These are phyloP conservation scores for Mylabris phalerata DNA, from an alignment of 1,140 invertebrate genomes.

Conservation along the genomic window DNA sequence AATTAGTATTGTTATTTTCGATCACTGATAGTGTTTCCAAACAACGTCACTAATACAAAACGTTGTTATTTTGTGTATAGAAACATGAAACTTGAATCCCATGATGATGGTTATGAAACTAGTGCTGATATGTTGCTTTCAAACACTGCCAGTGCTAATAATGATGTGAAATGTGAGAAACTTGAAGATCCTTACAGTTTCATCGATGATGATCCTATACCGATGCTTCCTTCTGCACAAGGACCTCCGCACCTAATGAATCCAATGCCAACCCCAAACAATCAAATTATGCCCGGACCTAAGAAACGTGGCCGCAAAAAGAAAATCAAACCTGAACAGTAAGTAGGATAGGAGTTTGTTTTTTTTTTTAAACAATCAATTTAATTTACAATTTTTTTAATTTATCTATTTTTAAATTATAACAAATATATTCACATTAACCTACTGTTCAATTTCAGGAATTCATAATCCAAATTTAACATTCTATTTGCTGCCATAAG, in stretches of 20 bases:
- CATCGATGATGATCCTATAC: slow-evolving; percentile 65
- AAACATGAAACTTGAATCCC: slow-evolving; percentile 61
- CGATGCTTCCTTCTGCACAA: slow-evolving; percentile 42
- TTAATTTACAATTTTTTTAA: background rate
- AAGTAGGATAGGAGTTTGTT: slow-evolving; percentile 30
- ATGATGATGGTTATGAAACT: slow-evolving; percentile 82
- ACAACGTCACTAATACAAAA: slow-evolving; percentile 6
- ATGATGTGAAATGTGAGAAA: slow-evolving; percentile 55
- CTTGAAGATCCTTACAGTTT: slow-evolving; percentile 72
- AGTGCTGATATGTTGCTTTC: slow-evolving; percentile 66
- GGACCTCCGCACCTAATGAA: slow-evolving; percentile 32
- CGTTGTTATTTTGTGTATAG: slow-evolving; percentile 23
- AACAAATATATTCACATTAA: background rate
- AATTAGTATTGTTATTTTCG: background rate
- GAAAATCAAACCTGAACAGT: slow-evolving; percentile 61
- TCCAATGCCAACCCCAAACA: slow-evolving; percentile 42
- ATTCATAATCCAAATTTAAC: no score
- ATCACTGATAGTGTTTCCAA: slow-evolving; percentile 14
- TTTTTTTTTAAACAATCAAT: background rate
- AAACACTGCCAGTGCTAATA: slow-evolving; percentile 38
- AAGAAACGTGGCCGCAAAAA: slow-evolving; percentile 78
- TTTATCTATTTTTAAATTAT: background rate
- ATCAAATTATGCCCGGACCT: slow-evolving; percentile 57
- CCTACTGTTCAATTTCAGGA: background rate
- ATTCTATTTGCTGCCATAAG: no score